Conservation (phyloP, 2,113 vertebrate genomes). For the Scomber scombrus region DNA sequence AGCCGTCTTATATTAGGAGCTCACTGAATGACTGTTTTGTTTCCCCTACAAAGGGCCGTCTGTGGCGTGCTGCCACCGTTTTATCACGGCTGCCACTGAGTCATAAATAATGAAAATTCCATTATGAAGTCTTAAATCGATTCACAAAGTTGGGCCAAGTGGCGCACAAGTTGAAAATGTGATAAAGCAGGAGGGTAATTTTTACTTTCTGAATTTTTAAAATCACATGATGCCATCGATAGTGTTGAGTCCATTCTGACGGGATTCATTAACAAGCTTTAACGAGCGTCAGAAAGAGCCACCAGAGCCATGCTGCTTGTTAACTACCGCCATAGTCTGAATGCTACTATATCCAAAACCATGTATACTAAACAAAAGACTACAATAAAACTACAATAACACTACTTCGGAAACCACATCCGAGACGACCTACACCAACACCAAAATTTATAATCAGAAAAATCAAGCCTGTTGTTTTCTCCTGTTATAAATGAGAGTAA, state of each 20-base stretch:
- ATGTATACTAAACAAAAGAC: too few species aligned
- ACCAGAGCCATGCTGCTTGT: too few species aligned
- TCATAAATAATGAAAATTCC: constrained; percentile 64
- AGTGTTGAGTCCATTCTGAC: constrained; percentile 18
- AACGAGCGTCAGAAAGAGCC: not conserved
- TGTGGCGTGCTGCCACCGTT: constrained; percentile 14
- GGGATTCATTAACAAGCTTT: constrained; percentile 4
- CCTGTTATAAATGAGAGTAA: too few species aligned
- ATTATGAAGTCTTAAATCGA: constrained; percentile 57
- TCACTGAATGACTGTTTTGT: constrained; percentile 3
- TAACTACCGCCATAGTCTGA: too few species aligned
- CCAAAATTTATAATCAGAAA: too few species aligned
- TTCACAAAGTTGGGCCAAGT: constrained; percentile 43
- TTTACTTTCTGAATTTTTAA: not conserved
- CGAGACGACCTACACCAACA: too few species aligned
- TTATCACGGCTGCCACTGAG: constrained; percentile 44
- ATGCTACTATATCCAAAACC: too few species aligned
- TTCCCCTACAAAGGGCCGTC: constrained; percentile 26
- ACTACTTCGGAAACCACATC: too few species aligned
- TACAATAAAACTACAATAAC: too few species aligned
- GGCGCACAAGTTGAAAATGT: constrained; percentile 37
- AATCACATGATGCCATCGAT: too few species aligned
- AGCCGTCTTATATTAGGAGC: constrained; percentile 2
- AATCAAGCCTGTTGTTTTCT: too few species aligned
- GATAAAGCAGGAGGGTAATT: constrained; percentile 8